Percentiles rank a stretch among this genome's conserved stretches.
These are phyloP conservation scores for Xylocampa areola DNA, from an alignment of 2,888 invertebrate genomes.

Conservation along the genomic window DNA sequence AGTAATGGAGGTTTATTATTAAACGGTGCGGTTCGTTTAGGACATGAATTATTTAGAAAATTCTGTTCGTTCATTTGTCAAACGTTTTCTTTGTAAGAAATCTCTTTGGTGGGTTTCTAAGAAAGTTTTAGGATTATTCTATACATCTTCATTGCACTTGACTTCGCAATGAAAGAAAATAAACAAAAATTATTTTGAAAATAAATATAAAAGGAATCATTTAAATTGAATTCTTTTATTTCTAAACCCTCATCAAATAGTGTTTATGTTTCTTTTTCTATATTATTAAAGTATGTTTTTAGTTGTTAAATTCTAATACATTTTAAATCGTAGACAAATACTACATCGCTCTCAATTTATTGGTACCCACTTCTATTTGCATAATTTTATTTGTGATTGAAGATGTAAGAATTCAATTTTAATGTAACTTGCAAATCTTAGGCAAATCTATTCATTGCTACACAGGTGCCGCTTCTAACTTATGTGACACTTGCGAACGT, in stretches of 20 bases:
- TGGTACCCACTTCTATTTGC: not conserved
- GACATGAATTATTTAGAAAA: constrained; percentile 43
- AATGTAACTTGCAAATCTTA: constrained; percentile 38
- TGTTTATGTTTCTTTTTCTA: too few relatives aligned
- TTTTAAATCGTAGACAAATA: too few relatives aligned
- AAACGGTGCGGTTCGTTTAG: constrained; percentile 30
- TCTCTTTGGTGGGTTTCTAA: constrained; percentile 3
- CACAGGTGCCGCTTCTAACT: constrained; percentile 43
- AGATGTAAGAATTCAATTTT: constrained; percentile 19
- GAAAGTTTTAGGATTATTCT: too few relatives aligned
- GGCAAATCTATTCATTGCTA: constrained; percentile 27
- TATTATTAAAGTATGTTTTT: too few relatives aligned
- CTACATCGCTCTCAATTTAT: too few relatives aligned
- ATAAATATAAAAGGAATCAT: too few relatives aligned
- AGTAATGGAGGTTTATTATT: constrained; percentile 47
- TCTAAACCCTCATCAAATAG: too few relatives aligned
- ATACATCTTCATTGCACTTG: too few relatives aligned
- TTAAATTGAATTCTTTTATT: too few relatives aligned
- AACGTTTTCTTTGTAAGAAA: constrained; percentile 20
- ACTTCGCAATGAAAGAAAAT: too few relatives aligned
- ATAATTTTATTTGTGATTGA: not conserved
- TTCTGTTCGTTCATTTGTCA: constrained; percentile 25
- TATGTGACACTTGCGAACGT: constrained; percentile 40
- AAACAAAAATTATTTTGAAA: too few relatives aligned
- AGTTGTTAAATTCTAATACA: too few relatives aligned